A percentile compares a stretch with the other conserved stretches of the same genome.
These are phyloP conservation scores for Leptinotarsa undecemlineata DNA, from an alignment of 1,140 invertebrate genomes.

Conservation along the genomic window DNA sequence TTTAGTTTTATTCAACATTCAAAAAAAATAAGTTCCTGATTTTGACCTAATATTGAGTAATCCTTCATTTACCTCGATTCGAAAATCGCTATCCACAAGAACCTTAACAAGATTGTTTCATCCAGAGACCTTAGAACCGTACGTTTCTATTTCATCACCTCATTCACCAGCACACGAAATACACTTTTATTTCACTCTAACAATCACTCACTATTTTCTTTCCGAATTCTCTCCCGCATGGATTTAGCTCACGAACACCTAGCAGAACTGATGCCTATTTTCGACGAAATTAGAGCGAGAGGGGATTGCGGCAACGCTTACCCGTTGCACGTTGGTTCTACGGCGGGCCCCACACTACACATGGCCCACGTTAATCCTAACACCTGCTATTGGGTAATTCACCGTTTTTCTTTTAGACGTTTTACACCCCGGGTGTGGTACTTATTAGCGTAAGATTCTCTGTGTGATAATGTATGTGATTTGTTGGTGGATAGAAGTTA, in stretches of 20 bases:
- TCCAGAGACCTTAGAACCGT: too few relatives aligned
- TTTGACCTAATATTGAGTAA: too few relatives aligned
- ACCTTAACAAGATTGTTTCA: too few relatives aligned
- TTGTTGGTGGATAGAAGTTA: background rate
- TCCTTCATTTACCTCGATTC: too few relatives aligned
- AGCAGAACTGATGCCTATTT: constrained; percentile 90
- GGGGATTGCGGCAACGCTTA: constrained; percentile 86
- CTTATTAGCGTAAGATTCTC: background rate
- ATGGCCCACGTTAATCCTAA: constrained; percentile 55
- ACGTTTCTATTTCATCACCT: too few relatives aligned
- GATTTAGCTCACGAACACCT: constrained; percentile 84
- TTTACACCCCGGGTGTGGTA: constrained; percentile 28
- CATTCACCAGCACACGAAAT: too few relatives aligned
- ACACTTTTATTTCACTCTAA: too few relatives aligned
- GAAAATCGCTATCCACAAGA: too few relatives aligned
- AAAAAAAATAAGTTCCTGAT: too few relatives aligned
- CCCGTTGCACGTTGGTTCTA: constrained; percentile 77
- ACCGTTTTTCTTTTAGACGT: constrained; percentile 20
- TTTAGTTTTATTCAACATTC: too few relatives aligned
- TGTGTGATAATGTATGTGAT: background rate
- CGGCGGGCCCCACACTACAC: constrained; percentile 54
- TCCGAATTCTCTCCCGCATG: constrained; percentile 20
- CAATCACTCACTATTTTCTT: too few relatives aligned
- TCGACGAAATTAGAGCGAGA: constrained; percentile 86
- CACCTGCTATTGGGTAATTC: constrained; percentile 71